Evolutionary conservation across 2,888 invertebrate species (phyloP), one percentile per base, ranked within the genome.

Genomic region (Marasmarcha lunaedactyla): DNA sequence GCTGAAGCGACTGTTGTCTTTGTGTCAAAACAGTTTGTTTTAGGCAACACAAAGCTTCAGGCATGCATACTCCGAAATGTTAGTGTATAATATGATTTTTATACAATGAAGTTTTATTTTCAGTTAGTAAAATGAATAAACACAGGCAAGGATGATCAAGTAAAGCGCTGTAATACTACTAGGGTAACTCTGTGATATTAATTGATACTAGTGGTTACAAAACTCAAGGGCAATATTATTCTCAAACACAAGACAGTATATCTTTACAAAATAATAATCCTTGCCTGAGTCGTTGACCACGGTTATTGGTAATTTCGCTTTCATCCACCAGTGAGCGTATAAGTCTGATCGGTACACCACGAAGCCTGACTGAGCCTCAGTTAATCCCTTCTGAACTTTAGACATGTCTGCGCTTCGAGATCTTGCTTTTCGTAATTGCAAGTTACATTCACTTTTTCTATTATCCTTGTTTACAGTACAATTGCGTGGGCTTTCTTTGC

Each of bases 291-390:
- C 78, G 73, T 69, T 78, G 81, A 84, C 78, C 71, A 88, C 86
- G 56, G 83, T 85, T 51, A 85, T 86, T 48, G 92, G 92, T 64
- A 93, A 86, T 63, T 90, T 90, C 64, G 92, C 92, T 86, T 94
- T 94, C 84, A 94, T 89, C 93, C 94, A 94, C 94, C 94, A 94
- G 83, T 94, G 94, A 47, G 93, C 94, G 72, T 94, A 94, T 72
- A 94, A 85, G 59, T 93, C 93, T 36, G 93, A 93, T 44, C 90
- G 90, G 73, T 90, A 94, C 61, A 90, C 84, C 70, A 86, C 71
- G 52, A 79, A 81, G 45, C 81, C 81, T 49, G 71, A 65, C 48
- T 74, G 70, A 39, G 66, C 61, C 54, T 71, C 77, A 38, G 67
- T 57, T 48, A 74, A 54, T 51, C 70, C 66, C 59, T 76, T 74